phyloP scores from a whole-genome alignment of 1,140 invertebrate genomes.

The Ganaspis sp. region DNA sequence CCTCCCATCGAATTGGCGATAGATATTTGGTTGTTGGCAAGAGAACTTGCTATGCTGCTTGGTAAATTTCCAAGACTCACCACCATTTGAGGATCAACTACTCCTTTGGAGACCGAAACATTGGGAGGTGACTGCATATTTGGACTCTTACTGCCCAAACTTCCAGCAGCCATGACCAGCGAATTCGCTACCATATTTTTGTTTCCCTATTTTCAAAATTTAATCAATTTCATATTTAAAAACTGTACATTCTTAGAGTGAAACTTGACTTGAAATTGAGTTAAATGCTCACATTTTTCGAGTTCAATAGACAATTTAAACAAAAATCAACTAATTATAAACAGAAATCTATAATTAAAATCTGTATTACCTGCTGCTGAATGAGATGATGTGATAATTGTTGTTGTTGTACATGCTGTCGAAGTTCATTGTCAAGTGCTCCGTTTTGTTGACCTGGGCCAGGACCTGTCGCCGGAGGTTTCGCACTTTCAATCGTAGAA shows the following conservation, averaged over 20 bases:
- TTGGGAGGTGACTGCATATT: conserved; percentile 89
- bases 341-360: neutral
- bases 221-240: neutral
- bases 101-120: conserved; percentile 80
- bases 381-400: conserved; percentile 82
- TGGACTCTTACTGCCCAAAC: conserved; percentile 86
- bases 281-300: too few relatives aligned
- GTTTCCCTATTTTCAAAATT: conserved; percentile 79
- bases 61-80: conserved; percentile 78
- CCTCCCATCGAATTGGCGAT: conserved; percentile 78
- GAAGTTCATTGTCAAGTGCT: conserved; percentile 78
- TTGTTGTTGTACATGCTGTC: conserved; percentile 77
- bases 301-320: neutral
- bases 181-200: conserved; percentile 84
- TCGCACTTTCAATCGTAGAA: conserved; percentile 77
- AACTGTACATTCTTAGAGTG: neutral
- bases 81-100: conserved; percentile 78
- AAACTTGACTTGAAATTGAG: neutral
- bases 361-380: conserved; percentile 78
- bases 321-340: conserved; percentile 31
- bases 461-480: conserved; percentile 86
- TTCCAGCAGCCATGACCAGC: conserved; percentile 82
- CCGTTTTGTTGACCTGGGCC: conserved; percentile 86
- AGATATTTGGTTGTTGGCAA: conserved; percentile 78
- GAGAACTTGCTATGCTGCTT: conserved; percentile 78